Base-by-base conservation (phyloP, 1,140 invertebrate genomes). In the Antheraea mylitta region DNA sequence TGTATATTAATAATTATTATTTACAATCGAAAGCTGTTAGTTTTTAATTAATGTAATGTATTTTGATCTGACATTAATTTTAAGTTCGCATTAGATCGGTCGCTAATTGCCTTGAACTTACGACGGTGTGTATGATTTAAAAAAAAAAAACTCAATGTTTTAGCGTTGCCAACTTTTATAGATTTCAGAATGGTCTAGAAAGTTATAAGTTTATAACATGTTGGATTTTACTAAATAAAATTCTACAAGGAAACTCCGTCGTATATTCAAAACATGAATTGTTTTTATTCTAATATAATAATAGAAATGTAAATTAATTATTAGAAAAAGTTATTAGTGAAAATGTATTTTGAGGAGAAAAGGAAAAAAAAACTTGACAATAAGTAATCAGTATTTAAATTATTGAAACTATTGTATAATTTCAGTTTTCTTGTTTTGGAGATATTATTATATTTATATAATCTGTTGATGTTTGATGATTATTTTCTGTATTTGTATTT, bases 381-480 rank as follows among this genome's bases (percentile, higher is more conserved):
- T 81, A 81, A 76, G 65, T 66, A 74, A 79, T 75, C 79, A 81
- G 79, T 81, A 81, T 81, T 81, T 81, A 81, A 77, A 81, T 77
- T 77, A 81, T 77, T 81, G 64, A 73, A 30, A 78, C 68, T 81
- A 74, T 72, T 73, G 70, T 71, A 71, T 79, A 73, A 72, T 72
- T 67, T 73, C 18, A 61, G 64, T 65, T 80, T 81, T 85, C 79
- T 87, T 88, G 80, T 90, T 90, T 87, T 84, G 80, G 80, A 85
- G 78, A 81, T 85, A 53, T 53, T 53, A 53, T 53, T 87, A 87
- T 85, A 86, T 86, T 87, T 53, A 53, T 53, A 16, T 53, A 70
- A 79, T 86, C 77, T 86, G 85, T 88, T 90, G 77, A 83, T 72
- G 80, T 86, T 89, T 87, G 79, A 83, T 71, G 78, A 79, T 78